These are phyloP conservation scores for Pseudoips prasinana DNA, from an alignment of 2,888 invertebrate species.

Conservation along the genomic window DNA sequence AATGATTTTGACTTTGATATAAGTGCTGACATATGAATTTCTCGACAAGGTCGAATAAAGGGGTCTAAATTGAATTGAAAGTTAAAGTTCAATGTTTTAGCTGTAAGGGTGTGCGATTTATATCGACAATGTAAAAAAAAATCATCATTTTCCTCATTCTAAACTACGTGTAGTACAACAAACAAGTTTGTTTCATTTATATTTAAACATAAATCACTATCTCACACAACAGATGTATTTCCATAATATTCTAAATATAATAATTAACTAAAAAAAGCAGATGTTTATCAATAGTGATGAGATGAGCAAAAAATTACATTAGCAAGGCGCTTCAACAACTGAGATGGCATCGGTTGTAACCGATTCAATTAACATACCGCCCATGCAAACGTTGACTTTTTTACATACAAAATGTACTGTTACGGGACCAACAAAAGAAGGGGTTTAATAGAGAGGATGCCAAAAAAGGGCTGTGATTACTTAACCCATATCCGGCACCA, in stretches of 20 bases:
- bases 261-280: conserved; percentile 29
- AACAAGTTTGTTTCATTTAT: no score
- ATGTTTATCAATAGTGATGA: conserved; percentile 25
- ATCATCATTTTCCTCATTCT: no score
- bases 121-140: no score
- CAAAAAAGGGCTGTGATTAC: conserved; percentile 72
- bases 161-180: no score
- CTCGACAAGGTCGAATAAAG: no score
- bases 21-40: no score
- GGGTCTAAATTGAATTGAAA: no score
- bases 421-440: conserved; percentile 62
- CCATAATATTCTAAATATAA: conserved; percentile 5
- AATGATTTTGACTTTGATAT: no score
- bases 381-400: conserved; percentile 62
- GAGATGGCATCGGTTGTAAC: conserved; percentile 49
- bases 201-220: no score
- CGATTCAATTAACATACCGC: conserved; percentile 65
- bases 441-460: conserved; percentile 63
- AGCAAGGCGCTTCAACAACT: conserved; percentile 40
- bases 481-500: conserved; percentile 77
- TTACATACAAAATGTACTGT: conserved; percentile 54
- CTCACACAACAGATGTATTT: no score
- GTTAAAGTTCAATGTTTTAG: no score
- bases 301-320: conserved; percentile 41
- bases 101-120: no score